Conservation (phyloP, 2,797 vertebrate species). For the Prionace glauca region DNA sequence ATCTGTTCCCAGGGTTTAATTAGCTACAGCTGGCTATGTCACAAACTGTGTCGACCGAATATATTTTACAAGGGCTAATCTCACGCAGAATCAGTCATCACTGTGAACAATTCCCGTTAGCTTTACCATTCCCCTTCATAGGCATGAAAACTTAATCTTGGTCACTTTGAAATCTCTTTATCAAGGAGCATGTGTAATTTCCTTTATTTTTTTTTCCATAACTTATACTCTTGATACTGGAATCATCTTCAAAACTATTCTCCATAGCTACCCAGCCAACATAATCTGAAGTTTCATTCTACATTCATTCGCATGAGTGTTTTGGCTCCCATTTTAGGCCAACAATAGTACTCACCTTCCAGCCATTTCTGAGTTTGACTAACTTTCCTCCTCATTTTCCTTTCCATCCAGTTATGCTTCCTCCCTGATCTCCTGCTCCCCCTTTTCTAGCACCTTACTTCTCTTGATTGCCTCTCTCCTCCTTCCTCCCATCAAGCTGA, state of each 20-base stretch:
- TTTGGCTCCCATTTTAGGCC: background rate
- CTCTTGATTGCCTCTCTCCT: background rate
- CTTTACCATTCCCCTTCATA: background rate
- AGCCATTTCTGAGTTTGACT: background rate
- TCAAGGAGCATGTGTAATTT: background rate
- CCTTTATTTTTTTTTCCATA: background rate
- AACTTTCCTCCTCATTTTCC: background rate
- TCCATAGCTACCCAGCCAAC: background rate
- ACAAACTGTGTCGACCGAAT: background rate
- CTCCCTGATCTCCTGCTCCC: background rate
- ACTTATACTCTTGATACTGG: background rate
- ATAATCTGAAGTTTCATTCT: background rate
- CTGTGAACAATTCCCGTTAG: background rate
- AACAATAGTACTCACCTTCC: background rate
- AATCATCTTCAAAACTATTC: background rate
- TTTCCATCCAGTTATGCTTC: background rate
- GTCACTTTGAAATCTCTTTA: background rate
- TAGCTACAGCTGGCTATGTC: background rate
- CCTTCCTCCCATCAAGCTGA: background rate
- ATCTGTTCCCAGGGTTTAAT: background rate
- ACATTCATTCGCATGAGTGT: background rate
- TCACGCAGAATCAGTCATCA: background rate
- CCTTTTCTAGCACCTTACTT: background rate
- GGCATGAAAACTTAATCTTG: background rate
- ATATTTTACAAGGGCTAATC: background rate